phyloP scores from a whole-genome alignment of 1,140 invertebrate species.

The Chrysomallon squamiferum region DNA sequence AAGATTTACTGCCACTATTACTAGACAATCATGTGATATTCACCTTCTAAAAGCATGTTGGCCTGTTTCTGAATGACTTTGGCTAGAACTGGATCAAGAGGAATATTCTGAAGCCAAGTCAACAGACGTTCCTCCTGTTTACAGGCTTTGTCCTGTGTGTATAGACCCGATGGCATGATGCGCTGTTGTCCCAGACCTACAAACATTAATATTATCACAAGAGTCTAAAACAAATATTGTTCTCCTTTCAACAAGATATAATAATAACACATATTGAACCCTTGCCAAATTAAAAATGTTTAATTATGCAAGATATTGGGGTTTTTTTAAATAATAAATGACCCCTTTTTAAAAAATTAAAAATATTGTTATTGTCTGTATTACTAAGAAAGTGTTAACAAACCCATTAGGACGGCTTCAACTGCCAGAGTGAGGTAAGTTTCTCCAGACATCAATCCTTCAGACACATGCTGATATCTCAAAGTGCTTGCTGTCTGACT shows the following conservation, averaged over 20 bases:
- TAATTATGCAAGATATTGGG: neutral
- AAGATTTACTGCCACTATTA: too few species aligned
- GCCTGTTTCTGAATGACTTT: conserved; percentile 67
- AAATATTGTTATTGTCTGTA: too few species aligned
- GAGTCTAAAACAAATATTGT: neutral
- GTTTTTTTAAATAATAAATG: too few species aligned
- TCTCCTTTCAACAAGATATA: neutral
- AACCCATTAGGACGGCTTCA: conserved; percentile 69
- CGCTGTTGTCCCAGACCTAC: conserved; percentile 76
- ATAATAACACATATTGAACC: neutral
- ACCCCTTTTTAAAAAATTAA: too few species aligned
- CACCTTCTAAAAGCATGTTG: conserved; percentile 57
- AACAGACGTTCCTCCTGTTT: conserved; percentile 82
- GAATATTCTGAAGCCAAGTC: conserved; percentile 76
- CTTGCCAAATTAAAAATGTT: neutral
- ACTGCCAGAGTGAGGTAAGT: conserved; percentile 80
- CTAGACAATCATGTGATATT: too few species aligned
- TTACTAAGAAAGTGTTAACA: conserved; percentile 11
- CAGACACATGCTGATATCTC: conserved; percentile 67
- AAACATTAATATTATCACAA: neutral
- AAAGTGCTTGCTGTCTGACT: neutral
- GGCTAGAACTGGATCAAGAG: conserved; percentile 75
- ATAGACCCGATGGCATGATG: conserved; percentile 78
- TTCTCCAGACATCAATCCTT: conserved; percentile 70
- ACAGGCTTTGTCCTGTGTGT: conserved; percentile 79